Conservation (phyloP, 1,140 invertebrate genomes). For the Saccostrea glomerata region DNA sequence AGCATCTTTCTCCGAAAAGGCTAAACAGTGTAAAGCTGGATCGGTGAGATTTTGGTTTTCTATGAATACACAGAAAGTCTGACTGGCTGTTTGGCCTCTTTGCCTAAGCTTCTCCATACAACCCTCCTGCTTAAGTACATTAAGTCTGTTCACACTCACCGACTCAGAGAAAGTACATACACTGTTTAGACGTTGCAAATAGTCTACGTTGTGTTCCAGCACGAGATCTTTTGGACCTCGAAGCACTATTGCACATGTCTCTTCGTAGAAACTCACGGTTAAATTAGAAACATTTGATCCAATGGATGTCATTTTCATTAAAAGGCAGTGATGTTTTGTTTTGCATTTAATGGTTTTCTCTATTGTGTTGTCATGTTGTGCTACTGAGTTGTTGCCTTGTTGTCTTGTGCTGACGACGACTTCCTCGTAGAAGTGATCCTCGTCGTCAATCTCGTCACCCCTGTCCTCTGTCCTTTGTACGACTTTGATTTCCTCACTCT, state of each 20-base stretch:
- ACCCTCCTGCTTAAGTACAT: neutral
- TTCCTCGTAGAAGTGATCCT: neutral
- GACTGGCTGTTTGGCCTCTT: neutral
- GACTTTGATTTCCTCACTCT: neutral
- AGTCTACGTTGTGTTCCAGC: neutral
- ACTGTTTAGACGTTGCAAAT: neutral
- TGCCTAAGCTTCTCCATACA: neutral
- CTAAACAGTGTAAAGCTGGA: neutral
- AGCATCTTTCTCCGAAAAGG: neutral
- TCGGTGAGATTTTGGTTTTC: neutral
- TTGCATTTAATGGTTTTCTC: neutral
- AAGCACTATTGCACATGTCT: neutral
- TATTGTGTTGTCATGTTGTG: neutral
- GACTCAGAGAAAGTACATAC: neutral
- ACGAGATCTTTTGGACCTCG: neutral
- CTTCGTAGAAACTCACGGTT: neutral
- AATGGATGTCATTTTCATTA: neutral
- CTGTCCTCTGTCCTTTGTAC: neutral
- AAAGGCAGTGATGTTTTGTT: neutral
- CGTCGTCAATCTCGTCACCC: neutral
- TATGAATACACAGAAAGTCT: neutral
- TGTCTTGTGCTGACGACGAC: neutral
- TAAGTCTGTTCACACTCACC: neutral
- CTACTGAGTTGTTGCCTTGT: no score
- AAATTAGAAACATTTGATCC: neutral